Evolutionary conservation across 2,113 vertebrate species (phyloP), one percentile per base, ranked within the genome.

Genomic region (Tragelaphus buxtoni): DNA sequence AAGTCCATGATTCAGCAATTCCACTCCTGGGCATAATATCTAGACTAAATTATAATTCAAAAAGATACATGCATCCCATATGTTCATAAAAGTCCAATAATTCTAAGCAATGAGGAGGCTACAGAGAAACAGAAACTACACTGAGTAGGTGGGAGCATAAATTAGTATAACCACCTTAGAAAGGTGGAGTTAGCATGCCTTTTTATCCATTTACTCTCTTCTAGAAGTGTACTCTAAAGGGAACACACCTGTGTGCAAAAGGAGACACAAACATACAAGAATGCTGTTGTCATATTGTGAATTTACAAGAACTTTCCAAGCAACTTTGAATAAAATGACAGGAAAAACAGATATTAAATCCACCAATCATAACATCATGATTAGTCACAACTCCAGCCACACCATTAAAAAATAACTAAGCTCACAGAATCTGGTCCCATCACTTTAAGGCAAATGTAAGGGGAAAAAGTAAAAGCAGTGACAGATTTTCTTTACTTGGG

Each of bases 351-450:
- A 72, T 8, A 51, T 39, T 42, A 39, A 58, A 60, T 10, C 85
- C 24, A n/a, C 11, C 69, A 55, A 30, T 20, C 17, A 0, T 10
- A 5, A 7, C 49, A 58, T 16, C 55, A 2, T 10, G 9, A 8
- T 32, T 30, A 58, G 9, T 10, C n/a, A 58, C 0, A 0, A 9
- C 5, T 51, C 32, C 65, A 4, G 10, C 11, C 3, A 20, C 8
- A 26, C 32, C 87, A 17, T 26, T 74, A 74, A 74, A 74, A 74
- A 42, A 74, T 74, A 74, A 42, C 69, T 74, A 74, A 74, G 69
- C 5, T 42, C 20, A 12, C 7, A 13, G 69, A 24, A 42, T 42
- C 22, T 0, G 0, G 65, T 12, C 11, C 39, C 22, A 74, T 74
- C 35, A 26, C 22, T 74, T 74, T 22, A 26, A 1, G 22, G 69